Evolutionary conservation across 1,140 invertebrate species (phyloP).

Genomic region (Plodia interpunctella): DNA sequence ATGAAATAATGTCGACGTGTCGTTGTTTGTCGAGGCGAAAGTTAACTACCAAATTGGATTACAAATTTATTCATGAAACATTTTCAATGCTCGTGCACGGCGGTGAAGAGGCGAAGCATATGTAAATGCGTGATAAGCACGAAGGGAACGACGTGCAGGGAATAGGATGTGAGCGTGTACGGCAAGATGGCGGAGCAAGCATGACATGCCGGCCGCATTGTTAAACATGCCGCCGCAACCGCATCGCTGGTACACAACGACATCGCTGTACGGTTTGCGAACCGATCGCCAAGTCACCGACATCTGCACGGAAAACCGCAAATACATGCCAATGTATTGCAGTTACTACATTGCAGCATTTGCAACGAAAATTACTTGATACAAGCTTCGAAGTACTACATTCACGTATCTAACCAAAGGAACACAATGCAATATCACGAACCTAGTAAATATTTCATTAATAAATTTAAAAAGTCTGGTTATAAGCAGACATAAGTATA

Average conservation of each 20-base stretch:
- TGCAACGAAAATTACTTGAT: neutral
- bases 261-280: neutral
- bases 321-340: constrained; percentile 5
- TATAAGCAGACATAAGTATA: too few species aligned
- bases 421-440: neutral
- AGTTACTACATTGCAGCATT: neutral
- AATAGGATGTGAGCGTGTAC: constrained; percentile 36
- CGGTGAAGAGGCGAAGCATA: constrained; percentile 57
- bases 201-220: constrained; percentile 49
- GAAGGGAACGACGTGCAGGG: constrained; percentile 43
- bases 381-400: neutral
- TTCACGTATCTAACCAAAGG: neutral
- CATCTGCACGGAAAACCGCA: constrained; percentile 7
- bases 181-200: constrained; percentile 22
- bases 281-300: constrained; percentile 3
- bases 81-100: constrained; percentile 69
- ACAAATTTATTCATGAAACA: constrained; percentile 74
- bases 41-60: constrained; percentile 64
- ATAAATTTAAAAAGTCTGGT: too few species aligned
- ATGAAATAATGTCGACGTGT: constrained; percentile 23
- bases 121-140: constrained; percentile 71
- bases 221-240: constrained; percentile 40
- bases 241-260: constrained; percentile 6
- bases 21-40: constrained; percentile 49
- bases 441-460: too few species aligned